phyloP scores from a whole-genome alignment of 2,888 invertebrate species.

The Pollenia amentaria region DNA sequence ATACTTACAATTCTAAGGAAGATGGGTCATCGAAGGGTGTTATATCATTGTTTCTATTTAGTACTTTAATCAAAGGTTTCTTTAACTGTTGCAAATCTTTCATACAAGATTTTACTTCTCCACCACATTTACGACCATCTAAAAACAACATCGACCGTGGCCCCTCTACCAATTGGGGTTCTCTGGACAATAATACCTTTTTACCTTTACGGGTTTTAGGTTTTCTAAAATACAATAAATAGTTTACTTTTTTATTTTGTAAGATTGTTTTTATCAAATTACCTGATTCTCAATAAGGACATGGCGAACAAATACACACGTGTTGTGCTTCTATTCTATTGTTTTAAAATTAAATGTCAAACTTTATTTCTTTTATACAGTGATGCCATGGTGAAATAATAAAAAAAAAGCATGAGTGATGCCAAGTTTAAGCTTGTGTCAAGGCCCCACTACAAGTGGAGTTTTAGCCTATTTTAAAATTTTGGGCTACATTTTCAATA shows the following conservation, averaged over 20 bases:
- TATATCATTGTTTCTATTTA: slow-evolving; percentile 93
- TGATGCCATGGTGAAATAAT: background rate
- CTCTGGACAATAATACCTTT: slow-evolving; percentile 91
- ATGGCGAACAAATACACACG: slow-evolving; percentile 74
- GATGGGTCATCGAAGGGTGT: slow-evolving; percentile 96
- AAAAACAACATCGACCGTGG: slow-evolving; percentile 93
- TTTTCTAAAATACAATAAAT: slow-evolving; percentile 87
- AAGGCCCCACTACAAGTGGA: no score
- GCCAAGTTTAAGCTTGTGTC: no score
- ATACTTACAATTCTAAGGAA: slow-evolving; percentile 90
- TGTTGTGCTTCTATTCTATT: slow-evolving; percentile 31
- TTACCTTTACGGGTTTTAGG: slow-evolving; percentile 95
- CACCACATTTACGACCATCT: slow-evolving; percentile 92
- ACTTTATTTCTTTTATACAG: slow-evolving; percentile 16
- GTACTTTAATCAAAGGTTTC: slow-evolving; percentile 92
- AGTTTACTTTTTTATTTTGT: background rate
- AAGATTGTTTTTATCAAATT: slow-evolving; percentile 20
- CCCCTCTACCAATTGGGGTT: slow-evolving; percentile 95
- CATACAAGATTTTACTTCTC: slow-evolving; percentile 88
- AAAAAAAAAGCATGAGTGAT: no score
- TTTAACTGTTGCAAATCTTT: slow-evolving; percentile 95
- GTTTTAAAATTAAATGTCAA: slow-evolving; percentile 35
- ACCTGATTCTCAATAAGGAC: slow-evolving; percentile 84
- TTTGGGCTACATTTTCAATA: no score
- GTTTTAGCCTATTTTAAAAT: no score